Evolutionary conservation across 2,888 invertebrate genomes (phyloP).

Genomic region (Lydus trimaculatus): DNA sequence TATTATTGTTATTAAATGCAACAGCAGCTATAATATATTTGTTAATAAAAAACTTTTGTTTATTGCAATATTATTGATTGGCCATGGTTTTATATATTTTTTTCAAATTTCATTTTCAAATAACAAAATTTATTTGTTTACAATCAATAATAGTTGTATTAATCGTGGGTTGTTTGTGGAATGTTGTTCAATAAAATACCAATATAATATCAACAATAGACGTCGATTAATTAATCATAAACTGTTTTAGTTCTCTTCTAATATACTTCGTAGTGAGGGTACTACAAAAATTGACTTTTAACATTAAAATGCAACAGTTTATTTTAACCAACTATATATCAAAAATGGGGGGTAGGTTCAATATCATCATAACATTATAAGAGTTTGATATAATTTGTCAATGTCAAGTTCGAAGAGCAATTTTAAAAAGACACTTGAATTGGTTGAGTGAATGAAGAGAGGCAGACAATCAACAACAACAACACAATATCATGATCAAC

Average conservation of each 20-base stretch:
- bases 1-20: not conserved
- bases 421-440: not conserved
- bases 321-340: too few species aligned
- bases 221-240: slow-evolving; percentile 1
- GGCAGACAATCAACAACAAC: not conserved
- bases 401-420: not conserved
- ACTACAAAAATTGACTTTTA: not conserved
- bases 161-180: not conserved
- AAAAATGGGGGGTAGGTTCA: too few species aligned
- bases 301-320: not conserved
- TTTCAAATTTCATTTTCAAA: not conserved
- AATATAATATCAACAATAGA: not conserved
- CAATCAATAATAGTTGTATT: not conserved
- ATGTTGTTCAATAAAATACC: slow-evolving; percentile 2
- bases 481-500: not conserved
- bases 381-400: not conserved
- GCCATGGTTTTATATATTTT: not conserved
- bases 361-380: not conserved
- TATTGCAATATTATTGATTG: too few species aligned
- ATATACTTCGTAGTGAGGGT: not conserved
- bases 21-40: too few species aligned
- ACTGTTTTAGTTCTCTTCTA: not conserved
- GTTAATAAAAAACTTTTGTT: too few species aligned
- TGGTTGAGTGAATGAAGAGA: not conserved
- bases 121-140: slow-evolving; percentile 7